Conservation (phyloP, 2,113 vertebrate genomes). For the Catharus bicknelli region DNA sequence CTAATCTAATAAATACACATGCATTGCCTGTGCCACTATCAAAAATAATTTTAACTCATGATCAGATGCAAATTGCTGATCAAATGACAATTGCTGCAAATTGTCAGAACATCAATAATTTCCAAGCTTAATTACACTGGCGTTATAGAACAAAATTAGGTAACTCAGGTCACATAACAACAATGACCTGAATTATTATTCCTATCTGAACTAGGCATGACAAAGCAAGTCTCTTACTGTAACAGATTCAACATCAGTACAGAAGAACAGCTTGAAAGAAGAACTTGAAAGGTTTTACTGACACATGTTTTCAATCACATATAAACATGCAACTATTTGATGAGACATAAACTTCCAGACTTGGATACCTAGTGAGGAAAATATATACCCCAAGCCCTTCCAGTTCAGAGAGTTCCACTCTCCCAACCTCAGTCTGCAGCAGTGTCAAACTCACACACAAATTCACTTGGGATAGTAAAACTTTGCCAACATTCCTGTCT, state of each 20-base stretch:
- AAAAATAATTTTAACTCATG: background rate
- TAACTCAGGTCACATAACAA: background rate
- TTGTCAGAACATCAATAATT: background rate
- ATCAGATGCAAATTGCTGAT: background rate
- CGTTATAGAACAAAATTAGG: background rate
- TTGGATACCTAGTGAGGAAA: background rate
- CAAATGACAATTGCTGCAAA: background rate
- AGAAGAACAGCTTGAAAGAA: background rate
- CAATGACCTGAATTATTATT: background rate
- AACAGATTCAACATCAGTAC: background rate
- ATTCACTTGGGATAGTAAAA: background rate
- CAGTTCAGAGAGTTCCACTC: background rate
- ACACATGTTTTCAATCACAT: background rate
- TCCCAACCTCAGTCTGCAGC: background rate
- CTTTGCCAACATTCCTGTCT: background rate
- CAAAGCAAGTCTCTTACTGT: background rate
- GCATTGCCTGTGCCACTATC: background rate
- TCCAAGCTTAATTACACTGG: background rate
- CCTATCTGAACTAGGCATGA: background rate
- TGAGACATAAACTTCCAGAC: background rate
- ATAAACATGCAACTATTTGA: background rate
- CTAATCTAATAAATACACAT: background rate
- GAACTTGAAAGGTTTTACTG: background rate
- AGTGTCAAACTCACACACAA: background rate
- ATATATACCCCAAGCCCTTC: accelerated